Base-by-base conservation (phyloP, 2,113 vertebrate species). In the Copsychus sechellarum region DNA sequence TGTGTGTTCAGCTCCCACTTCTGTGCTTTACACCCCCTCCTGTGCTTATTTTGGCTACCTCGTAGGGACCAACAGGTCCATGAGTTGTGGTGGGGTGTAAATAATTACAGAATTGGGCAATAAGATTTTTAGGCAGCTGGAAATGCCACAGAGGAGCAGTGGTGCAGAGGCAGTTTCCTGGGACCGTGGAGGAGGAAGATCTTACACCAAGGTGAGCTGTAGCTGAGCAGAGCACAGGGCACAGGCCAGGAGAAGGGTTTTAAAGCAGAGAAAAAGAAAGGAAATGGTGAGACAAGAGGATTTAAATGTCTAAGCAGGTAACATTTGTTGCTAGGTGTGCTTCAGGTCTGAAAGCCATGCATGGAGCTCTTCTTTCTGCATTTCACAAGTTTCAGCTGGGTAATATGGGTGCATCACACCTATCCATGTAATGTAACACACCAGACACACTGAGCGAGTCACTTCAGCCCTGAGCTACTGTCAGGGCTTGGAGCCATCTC, bases 371-470 rank as follows among this genome's bases (percentile, higher is more conserved):
- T 58, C 34, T 40, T 40, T n/a, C 48, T 66, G 28, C 7, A 1
- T n/a, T 42, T 34, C 43, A 3, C 48, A 26, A 19, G 25, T 29
- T 74, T 85, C 21, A 12, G n/a, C 3, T 28, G 23, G 25, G 5
- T 31, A 5, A 31, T 9, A 7, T 0, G 6, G 19, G 33, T 29
- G 9, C 21, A 4, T 56, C 33, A 29, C n/a, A 29, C 51, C 22
- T 29, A 2, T 21, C 25, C 1, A 1, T 8, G 40, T 31, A 26
- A 33, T 33, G 22, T 38, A 14, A 25, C 51, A 42, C 13, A 6
- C 17, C 0, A 20, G 29, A 6, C 4, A 8, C 2, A 2, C 38
- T 20, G 40, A 50, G 5, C 0, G 0, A 64, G 40, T 1, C 2
- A 16, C 78, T 64, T 50, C 29, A 19, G 50, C 71, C 45, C 40